A percentile compares a stretch with the other conserved stretches of the same genome.
Evolutionary conservation across 1,140 invertebrate genomes (phyloP).

Genomic region (Maconellicoccus hirsutus): DNA sequence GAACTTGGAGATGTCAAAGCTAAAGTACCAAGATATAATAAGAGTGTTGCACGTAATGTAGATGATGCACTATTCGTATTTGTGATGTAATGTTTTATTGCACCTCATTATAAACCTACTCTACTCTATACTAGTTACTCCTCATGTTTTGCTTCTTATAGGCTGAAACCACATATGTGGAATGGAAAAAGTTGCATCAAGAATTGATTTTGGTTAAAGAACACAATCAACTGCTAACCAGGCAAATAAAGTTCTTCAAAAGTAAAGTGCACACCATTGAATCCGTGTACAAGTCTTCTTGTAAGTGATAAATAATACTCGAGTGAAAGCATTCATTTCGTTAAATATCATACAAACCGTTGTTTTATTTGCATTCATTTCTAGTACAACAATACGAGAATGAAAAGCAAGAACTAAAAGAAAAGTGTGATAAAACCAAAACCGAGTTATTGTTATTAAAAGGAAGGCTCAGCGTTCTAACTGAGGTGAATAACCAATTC

Average conservation of each 20-base stretch:
- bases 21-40: not conserved
- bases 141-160: not conserved
- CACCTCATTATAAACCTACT: too few species aligned
- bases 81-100: too few species aligned
- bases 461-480: not conserved
- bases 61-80: too few species aligned
- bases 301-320: not conserved
- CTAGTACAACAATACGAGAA: not conserved
- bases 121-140: too few species aligned
- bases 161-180: not conserved
- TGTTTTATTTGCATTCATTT: not conserved
- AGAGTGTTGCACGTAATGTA: too few species aligned
- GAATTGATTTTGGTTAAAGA: not conserved
- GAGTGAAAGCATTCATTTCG: too few species aligned
- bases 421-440: not conserved
- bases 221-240: not conserved
- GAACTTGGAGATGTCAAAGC: not conserved
- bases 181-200: constrained; percentile 14
- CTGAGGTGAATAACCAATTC: not conserved
- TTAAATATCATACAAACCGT: too few species aligned
- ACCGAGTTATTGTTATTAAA: not conserved
- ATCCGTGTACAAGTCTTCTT: not conserved
- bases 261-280: not conserved
- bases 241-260: not conserved
- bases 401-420: not conserved